These are phyloP conservation scores for Bicyclus anynana DNA, from an alignment of 1,140 invertebrate species.

Conservation along the genomic window DNA sequence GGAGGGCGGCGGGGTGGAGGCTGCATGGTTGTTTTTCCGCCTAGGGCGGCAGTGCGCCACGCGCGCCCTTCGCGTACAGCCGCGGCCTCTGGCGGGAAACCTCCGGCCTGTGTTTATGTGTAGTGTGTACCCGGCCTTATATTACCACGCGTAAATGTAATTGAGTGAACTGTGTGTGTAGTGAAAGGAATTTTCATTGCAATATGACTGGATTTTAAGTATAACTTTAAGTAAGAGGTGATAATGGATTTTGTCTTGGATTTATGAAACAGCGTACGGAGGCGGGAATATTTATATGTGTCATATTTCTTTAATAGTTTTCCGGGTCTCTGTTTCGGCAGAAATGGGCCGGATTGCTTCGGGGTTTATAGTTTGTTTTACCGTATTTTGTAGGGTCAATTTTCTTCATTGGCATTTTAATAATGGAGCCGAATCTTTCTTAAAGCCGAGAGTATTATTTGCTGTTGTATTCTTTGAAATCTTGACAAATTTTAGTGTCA, in stretches of 20 bases:
- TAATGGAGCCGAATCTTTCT: background rate
- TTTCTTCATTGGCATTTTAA: conserved; percentile 6
- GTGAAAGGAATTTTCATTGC: conserved; percentile 7
- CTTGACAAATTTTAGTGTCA: too few relatives aligned
- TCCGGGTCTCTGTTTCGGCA: conserved; percentile 45
- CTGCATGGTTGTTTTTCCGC: conserved; percentile 49
- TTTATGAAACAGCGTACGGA: conserved; percentile 46
- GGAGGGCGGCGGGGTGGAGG: conserved; percentile 51
- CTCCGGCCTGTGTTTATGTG: conserved; percentile 10
- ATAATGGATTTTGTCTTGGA: conserved; percentile 1
- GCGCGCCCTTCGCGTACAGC: conserved; percentile 47
- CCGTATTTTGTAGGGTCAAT: conserved; percentile 25
- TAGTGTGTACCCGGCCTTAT: conserved; percentile 9
- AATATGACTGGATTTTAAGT: conserved; percentile 5
- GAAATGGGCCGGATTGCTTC: conserved; percentile 41
- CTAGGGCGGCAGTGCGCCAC: conserved; percentile 61
- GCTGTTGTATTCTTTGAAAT: too few relatives aligned
- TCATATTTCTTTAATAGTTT: conserved; percentile 54
- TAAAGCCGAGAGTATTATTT: background rate
- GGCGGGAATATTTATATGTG: conserved; percentile 52
- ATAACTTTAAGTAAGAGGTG: conserved; percentile 1
- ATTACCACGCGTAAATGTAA: conserved; percentile 25
- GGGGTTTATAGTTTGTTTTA: conserved; percentile 44
- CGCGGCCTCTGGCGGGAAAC: conserved; percentile 23
- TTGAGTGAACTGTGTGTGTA: conserved; percentile 19